Evolutionary conservation across 2,888 invertebrate species (phyloP).

Genomic region (Cephus runcator): DNA sequence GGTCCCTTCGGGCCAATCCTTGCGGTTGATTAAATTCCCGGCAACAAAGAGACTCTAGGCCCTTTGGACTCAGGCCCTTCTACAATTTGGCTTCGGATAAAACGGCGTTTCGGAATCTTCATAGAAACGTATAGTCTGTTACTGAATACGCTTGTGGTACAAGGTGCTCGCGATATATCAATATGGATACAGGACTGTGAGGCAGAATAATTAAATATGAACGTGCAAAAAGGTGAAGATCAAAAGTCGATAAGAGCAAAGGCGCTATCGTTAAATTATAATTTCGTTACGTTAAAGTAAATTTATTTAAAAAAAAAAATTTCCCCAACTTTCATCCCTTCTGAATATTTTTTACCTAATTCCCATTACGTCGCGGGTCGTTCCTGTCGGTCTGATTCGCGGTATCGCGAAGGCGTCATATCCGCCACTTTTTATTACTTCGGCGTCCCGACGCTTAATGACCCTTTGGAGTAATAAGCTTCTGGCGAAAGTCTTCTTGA

Average conservation of each 20-base stretch:
- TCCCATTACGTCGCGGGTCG: background rate
- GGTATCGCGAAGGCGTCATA: background rate
- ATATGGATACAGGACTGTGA: background rate
- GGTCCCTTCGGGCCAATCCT: background rate
- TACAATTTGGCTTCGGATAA: background rate
- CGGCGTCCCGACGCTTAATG: background rate
- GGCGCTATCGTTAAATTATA: background rate
- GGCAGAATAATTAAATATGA: background rate
- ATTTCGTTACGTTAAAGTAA: background rate
- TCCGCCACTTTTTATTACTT: background rate
- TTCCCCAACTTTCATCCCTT: too few species aligned
- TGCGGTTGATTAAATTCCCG: conserved; percentile 3
- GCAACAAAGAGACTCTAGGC: background rate
- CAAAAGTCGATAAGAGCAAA: background rate
- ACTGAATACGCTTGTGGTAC: background rate
- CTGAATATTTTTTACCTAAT: background rate
- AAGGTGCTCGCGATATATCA: background rate
- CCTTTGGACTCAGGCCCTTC: too few species aligned
- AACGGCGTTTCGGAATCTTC: background rate
- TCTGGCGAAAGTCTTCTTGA: background rate
- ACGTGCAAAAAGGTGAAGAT: background rate
- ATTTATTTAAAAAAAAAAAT: background rate
- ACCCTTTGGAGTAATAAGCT: background rate
- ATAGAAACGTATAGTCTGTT: background rate
- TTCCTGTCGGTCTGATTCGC: background rate